phyloP scores from a whole-genome alignment of 2,888 invertebrate species.

The Andrena marginata region DNA sequence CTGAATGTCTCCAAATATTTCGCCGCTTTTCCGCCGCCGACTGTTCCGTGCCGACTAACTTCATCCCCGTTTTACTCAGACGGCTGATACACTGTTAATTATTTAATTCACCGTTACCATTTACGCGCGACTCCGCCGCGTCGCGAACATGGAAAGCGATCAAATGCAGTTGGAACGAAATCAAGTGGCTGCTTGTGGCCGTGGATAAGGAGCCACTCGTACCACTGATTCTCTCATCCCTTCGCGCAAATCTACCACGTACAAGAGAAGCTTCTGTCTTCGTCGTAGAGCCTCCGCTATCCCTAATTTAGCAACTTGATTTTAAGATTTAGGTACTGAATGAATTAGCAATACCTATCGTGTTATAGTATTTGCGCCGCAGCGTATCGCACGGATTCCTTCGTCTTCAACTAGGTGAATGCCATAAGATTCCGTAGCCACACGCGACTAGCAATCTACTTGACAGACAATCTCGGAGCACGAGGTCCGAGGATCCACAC shows the following conservation, averaged over 20 bases:
- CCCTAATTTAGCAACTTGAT: no score
- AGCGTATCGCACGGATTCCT: no score
- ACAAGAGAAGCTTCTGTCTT: no score
- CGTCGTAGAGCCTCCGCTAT: no score
- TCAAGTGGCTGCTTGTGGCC: background rate
- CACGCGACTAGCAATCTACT: background rate
- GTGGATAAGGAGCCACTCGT: background rate
- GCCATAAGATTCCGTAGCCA: background rate
- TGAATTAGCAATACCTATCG: no score
- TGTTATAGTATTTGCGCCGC: no score
- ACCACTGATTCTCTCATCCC: background rate
- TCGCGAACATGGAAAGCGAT: background rate
- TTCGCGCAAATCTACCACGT: no score
- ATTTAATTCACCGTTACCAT: background rate
- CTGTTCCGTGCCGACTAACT: constrained; percentile 8
- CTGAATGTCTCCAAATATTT: constrained; percentile 13
- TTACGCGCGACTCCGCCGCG: background rate
- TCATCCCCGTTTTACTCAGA: background rate
- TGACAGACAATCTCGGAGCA: background rate
- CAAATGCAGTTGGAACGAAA: background rate
- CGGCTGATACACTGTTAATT: constrained; percentile 1
- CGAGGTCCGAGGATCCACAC: background rate
- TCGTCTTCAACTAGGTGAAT: background rate
- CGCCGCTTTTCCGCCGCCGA: background rate
- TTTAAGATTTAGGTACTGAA: no score